Evolutionary conservation across 2,888 invertebrate genomes (phyloP).

Genomic region (Tetragonisca angustula): DNA sequence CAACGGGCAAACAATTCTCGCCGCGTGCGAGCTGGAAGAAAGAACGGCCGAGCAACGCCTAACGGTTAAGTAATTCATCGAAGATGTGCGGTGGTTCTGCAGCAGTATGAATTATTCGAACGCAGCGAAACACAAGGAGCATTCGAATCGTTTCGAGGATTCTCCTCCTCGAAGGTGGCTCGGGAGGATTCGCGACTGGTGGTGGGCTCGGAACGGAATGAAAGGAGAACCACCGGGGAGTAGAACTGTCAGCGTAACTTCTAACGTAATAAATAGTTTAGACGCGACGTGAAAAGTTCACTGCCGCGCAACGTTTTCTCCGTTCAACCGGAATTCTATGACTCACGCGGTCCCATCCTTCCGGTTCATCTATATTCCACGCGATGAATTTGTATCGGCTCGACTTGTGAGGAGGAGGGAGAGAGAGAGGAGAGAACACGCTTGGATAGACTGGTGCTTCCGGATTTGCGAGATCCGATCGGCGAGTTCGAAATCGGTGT

Average conservation of each 20-base stretch:
- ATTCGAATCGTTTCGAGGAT: conserved; percentile 45
- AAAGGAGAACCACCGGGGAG: conserved; percentile 39
- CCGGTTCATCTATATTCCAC: conserved; percentile 15
- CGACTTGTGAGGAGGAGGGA: not conserved
- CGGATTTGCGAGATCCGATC: not conserved
- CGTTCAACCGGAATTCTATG: conserved; percentile 7
- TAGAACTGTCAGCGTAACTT: conserved; percentile 55
- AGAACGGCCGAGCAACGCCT: conserved; percentile 3
- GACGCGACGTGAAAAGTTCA: conserved; percentile 38
- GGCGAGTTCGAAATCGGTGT: not conserved
- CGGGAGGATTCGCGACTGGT: conserved; percentile 23
- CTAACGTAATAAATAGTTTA: conserved; percentile 54
- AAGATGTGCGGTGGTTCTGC: conserved; percentile 49
- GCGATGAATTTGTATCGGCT: conserved; percentile 9
- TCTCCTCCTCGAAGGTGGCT: not conserved
- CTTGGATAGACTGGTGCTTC: conserved; percentile 4
- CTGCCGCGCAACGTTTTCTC: conserved; percentile 8
- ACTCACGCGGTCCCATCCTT: not conserved
- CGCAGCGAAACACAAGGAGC: conserved; percentile 8
- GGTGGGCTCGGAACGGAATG: conserved; percentile 16
- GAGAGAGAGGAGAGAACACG: not conserved
- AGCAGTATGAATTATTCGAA: conserved; percentile 45
- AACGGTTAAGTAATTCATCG: conserved; percentile 47
- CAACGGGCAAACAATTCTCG: not conserved
- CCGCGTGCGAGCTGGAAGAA: conserved; percentile 24